Evolutionary conservation across 2,113 vertebrate species (phyloP).

Genomic region (cat (Felis catus)): F.catus_Fca126_mat1.0 CM031423.1:2215501-2216000

Average conservation of each 20-base stretch:
- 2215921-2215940: background rate
- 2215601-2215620: fast-evolving
- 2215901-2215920: no score
- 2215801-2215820: fast-evolving
- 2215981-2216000: no score
- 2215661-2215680: background rate
- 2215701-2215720: background rate
- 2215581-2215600: background rate
- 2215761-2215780: no score
- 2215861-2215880: background rate
- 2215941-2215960: no score
- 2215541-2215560: fast-evolving
- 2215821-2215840: background rate
- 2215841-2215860: no score
- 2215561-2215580: fast-evolving
- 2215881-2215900: background rate
- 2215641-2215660: background rate
- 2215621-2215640: background rate
- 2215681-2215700: background rate
- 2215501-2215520: fast-evolving
- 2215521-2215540: fast-evolving
- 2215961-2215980: no score
- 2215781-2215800: background rate
- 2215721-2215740: background rate
- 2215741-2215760: background rate